A percentile compares a stretch with the other conserved stretches of the same genome.
These are phyloP conservation scores for Melinopterus prodromus DNA, from an alignment of 2,888 invertebrate genomes.

Conservation along the genomic window DNA sequence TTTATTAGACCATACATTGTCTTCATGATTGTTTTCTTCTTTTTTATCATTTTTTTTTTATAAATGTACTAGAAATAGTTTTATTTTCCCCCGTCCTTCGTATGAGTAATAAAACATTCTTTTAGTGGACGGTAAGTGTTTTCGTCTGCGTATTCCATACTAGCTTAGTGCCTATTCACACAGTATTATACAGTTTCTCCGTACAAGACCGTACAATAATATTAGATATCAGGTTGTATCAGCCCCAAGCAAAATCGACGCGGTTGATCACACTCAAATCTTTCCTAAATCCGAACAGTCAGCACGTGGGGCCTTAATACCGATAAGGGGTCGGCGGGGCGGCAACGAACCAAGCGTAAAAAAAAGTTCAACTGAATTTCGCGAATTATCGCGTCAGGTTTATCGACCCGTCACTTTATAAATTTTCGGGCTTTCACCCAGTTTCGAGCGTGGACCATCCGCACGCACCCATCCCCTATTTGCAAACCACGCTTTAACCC, in stretches of 20 bases:
- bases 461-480: background rate
- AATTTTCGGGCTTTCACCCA: background rate
- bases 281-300: background rate
- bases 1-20: too few relatives aligned
- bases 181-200: background rate
- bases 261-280: background rate
- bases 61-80: too few relatives aligned
- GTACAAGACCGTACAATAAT: background rate
- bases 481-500: background rate
- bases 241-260: background rate
- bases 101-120: too few relatives aligned
- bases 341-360: background rate
- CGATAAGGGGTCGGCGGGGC: background rate
- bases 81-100: too few relatives aligned
- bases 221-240: background rate
- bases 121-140: too few relatives aligned
- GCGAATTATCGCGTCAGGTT: slow-evolving; percentile 4
- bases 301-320: background rate
- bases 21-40: too few relatives aligned
- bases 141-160: too few relatives aligned
- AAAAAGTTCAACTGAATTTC: background rate
- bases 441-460: background rate
- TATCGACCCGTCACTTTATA: slow-evolving; percentile 4
- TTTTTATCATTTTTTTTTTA: too few relatives aligned
- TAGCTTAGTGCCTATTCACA: background rate